Conservation (phyloP, 2,113 vertebrate genomes). For the Oryzias woworae region DNA sequence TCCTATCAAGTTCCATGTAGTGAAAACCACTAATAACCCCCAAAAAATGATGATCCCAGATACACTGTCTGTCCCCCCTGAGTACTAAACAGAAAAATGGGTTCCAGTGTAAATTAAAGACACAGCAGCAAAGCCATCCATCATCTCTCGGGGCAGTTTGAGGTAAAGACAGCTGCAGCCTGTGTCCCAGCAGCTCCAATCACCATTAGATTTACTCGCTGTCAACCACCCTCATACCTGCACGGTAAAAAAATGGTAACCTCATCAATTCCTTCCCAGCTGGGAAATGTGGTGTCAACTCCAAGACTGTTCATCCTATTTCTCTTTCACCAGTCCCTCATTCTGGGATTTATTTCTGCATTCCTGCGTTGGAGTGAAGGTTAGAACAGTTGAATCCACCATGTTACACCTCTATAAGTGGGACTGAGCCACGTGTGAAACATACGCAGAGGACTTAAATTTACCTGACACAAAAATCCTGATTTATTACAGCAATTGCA, state of each 20-base stretch:
- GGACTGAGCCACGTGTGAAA: background rate
- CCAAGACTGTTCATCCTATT: slow-evolving; percentile 6
- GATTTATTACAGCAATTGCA: slow-evolving; percentile 31
- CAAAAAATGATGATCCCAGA: no score
- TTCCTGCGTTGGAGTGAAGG: slow-evolving; percentile 7
- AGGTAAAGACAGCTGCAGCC: background rate
- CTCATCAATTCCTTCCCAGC: slow-evolving; percentile 33
- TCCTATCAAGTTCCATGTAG: background rate
- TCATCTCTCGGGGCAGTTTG: slow-evolving; percentile 28
- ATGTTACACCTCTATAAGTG: slow-evolving; percentile 7
- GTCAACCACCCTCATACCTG: slow-evolving; percentile 3
- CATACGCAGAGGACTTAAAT: slow-evolving; percentile 7
- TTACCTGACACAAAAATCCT: background rate
- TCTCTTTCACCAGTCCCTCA: slow-evolving; percentile 8
- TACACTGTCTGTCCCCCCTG: background rate
- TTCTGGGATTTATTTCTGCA: slow-evolving; percentile 2
- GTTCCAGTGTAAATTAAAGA: slow-evolving; percentile 16
- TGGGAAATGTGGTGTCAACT: slow-evolving; percentile 5
- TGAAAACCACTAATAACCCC: background rate
- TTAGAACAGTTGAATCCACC: slow-evolving; percentile 20
- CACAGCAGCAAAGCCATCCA: slow-evolving; percentile 16
- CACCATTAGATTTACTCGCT: slow-evolving; percentile 38
- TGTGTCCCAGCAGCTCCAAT: slow-evolving; percentile 11
- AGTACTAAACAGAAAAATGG: slow-evolving; percentile 24
- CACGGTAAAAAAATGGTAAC: slow-evolving; percentile 1